Conservation (phyloP, 2,113 vertebrate species). For the Gallinago undulata region DNA sequence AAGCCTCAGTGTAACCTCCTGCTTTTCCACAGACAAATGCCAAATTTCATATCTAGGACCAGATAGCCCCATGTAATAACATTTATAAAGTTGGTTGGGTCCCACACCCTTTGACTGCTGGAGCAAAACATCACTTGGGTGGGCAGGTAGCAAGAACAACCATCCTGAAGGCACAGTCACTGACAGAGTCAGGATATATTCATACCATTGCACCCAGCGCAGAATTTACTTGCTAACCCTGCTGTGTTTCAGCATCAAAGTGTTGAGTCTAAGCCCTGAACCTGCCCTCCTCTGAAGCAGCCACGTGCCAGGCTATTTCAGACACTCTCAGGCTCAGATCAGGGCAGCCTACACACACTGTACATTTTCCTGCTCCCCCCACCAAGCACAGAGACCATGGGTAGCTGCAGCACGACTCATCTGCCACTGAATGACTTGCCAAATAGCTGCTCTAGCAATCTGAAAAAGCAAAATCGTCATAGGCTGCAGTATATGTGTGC, state of each 20-base stretch:
- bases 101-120: neutral
- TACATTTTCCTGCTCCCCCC: neutral
- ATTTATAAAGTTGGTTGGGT: neutral
- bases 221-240: neutral
- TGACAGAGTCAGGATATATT: neutral
- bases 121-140: neutral
- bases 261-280: neutral
- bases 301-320: neutral
- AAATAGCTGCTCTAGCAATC: neutral
- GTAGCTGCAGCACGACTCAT: neutral
- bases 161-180: neutral
- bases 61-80: neutral
- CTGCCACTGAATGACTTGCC: neutral
- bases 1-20: neutral
- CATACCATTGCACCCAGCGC: too few species aligned
- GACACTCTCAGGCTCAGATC: neutral
- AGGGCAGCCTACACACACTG: fast-evolving
- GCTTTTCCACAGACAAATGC: neutral
- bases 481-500: neutral
- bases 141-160: neutral
- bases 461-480: neutral
- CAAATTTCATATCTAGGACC: neutral
- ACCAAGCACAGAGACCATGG: neutral
- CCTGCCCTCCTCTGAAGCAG: neutral
- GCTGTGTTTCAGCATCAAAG: neutral